Base-by-base conservation (phyloP, 2,888 invertebrate genomes). In the Nineta flava region DNA sequence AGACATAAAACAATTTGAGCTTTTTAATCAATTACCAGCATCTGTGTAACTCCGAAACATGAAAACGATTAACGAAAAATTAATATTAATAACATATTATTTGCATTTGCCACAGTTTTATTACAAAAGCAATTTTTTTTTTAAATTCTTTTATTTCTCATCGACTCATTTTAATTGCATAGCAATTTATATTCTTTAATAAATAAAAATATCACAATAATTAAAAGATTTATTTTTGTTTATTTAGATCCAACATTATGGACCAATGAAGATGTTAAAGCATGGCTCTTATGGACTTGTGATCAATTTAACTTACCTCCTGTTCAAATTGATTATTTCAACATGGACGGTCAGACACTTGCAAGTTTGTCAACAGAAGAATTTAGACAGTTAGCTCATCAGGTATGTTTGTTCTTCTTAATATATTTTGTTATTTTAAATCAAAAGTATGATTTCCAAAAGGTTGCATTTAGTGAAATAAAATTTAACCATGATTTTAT, bases 211-310 rank as follows among this genome's bases (percentile, higher is more conserved):
- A n/a, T n/a, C n/a, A n/a, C n/a, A n/a, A n/a, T n/a, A n/a, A n/a
- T n/a, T n/a, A n/a, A n/a, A n/a, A n/a, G n/a, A n/a, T n/a, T n/a
- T n/a, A n/a, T 26, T 26, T 12, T 43, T 16, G 52, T 57, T 46
- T 52, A 70, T 70, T 7, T 70, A 94, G 94, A 94, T 77, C 93
- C 94, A 55, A 76, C 79, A 62, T 78, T 81, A 59, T 95, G 94
- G 94, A 84, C 81, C 58, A 71, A 79, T 13, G 76, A 79, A 52
- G 86, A 94, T 64, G 92, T 91, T 46, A 83, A 85, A 56, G 79
- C 87, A 17, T 95, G 94, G 94, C 76, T 93, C 52, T 77, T 83
- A 64, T 91, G 87, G 80, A 91, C 88, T 58, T 74, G 85, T 53
- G 77, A 83, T 60, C 87, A 91, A 65, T 84, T 83, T 65, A 78